phyloP scores from a whole-genome alignment of 2,113 vertebrate genomes.

The Shinisaurus crocodilurus region DNA sequence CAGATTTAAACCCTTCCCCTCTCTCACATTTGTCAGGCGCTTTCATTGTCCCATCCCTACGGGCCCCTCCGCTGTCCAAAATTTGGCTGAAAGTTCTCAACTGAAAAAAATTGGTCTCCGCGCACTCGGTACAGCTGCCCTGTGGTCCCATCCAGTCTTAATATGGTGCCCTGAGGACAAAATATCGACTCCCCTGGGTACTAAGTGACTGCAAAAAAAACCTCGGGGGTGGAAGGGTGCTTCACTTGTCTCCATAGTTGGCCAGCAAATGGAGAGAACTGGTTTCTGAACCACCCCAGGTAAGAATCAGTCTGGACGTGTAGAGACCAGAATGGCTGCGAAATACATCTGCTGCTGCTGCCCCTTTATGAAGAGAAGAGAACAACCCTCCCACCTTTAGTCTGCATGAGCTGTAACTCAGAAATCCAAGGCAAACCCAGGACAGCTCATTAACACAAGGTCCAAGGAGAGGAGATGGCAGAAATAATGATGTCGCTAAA shows the following conservation, averaged over 20 bases:
- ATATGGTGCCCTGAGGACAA: neutral
- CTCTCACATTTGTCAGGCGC: neutral
- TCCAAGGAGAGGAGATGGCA: conserved; percentile 66
- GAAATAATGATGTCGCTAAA: conserved; percentile 76
- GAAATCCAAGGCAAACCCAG: conserved; percentile 66
- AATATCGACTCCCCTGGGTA: neutral
- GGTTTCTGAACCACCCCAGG: neutral
- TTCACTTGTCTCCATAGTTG: neutral
- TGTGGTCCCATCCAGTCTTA: neutral
- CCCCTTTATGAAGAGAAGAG: neutral
- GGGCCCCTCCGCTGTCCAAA: too few relatives aligned
- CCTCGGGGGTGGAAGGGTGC: neutral
- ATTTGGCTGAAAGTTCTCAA: neutral
- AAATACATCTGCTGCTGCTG: conserved; percentile 8
- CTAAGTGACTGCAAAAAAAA: neutral
- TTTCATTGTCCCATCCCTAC: neutral
- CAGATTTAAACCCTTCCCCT: neutral
- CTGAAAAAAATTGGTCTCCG: neutral
- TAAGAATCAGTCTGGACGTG: neutral
- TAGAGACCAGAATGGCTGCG: neutral
- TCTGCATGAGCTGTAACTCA: conserved; percentile 66
- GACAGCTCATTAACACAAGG: conserved; percentile 70
- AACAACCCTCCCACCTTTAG: conserved; percentile 35
- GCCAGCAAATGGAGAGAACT: neutral
- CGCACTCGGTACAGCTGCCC: neutral